A percentile compares a stretch with the other conserved stretches of the same genome.
Evolutionary conservation across 2,113 vertebrate species (phyloP).

Genomic region (Daphoenositta chrysoptera): DNA sequence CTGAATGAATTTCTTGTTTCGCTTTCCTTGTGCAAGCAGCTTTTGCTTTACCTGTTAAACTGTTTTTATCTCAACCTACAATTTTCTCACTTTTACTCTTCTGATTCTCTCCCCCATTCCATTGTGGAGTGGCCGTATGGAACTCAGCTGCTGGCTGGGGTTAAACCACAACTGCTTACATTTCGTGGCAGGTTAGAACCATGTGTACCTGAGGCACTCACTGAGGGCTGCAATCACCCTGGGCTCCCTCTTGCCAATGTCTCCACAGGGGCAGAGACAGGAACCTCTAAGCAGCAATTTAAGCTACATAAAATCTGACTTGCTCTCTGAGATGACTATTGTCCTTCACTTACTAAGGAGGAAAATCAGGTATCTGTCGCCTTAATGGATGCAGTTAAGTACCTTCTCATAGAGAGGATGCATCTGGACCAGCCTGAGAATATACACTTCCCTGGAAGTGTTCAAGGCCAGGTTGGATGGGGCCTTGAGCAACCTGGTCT

Average conservation of each 20-base stretch:
- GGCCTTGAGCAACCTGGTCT: not conserved
- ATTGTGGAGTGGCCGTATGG: not conserved
- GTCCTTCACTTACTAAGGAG: not conserved
- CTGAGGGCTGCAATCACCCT: not conserved
- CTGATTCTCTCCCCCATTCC: not conserved
- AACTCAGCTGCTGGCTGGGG: not conserved
- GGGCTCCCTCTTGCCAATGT: not conserved
- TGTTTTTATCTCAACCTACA: not conserved
- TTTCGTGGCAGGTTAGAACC: not conserved
- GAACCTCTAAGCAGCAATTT: not conserved
- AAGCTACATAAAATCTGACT: not conserved
- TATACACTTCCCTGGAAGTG: not conserved
- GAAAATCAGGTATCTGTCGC: not conserved
- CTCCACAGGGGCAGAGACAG: not conserved
- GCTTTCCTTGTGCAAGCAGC: not conserved
- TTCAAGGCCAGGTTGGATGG: not conserved
- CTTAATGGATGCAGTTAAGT: not conserved
- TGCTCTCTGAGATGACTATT: not conserved
- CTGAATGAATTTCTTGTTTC: not conserved
- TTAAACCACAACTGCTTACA: too few relatives aligned
- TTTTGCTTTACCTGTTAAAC: not conserved
- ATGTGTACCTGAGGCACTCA: fast-evolving
- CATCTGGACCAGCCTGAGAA: not conserved
- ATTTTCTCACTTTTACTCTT: not conserved
- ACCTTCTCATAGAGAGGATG: not conserved